phyloP scores from a whole-genome alignment of 2,113 vertebrate genomes.

The Ochotona curzoniae region DNA sequence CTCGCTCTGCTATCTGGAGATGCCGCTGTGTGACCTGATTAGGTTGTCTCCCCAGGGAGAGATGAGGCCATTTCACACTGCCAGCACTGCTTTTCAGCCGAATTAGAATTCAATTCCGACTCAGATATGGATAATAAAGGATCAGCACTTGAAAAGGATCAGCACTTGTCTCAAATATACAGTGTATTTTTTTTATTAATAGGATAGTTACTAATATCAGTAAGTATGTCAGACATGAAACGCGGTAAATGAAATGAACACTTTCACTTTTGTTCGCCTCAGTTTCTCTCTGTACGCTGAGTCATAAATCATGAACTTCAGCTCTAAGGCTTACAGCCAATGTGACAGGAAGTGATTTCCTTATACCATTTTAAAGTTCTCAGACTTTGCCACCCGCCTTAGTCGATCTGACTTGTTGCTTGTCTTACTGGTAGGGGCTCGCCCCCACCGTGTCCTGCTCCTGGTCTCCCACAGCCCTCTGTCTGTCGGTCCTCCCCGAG shows the following conservation, averaged over 20 bases:
- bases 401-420: fast-evolving
- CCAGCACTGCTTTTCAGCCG: neutral
- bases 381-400: neutral
- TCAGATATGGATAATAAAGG: neutral
- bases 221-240: neutral
- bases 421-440: fast-evolving
- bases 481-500: neutral
- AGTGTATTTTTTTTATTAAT: too few relatives aligned
- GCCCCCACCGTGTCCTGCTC: fast-evolving
- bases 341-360: too few relatives aligned
- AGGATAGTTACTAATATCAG: too few relatives aligned
- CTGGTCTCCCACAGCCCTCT: fast-evolving
- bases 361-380: neutral
- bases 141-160: neutral
- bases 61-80: neutral
- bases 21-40: neutral
- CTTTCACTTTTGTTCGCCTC: neutral
- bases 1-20: too few relatives aligned
- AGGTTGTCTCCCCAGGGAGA: neutral
- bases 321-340: neutral
- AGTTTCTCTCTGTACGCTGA: neutral
- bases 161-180: neutral
- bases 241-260: neutral
- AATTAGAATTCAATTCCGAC: neutral
- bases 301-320: neutral